Base-by-base conservation (phyloP, 2,888 invertebrate species). In the Brachyptera putata region DNA sequence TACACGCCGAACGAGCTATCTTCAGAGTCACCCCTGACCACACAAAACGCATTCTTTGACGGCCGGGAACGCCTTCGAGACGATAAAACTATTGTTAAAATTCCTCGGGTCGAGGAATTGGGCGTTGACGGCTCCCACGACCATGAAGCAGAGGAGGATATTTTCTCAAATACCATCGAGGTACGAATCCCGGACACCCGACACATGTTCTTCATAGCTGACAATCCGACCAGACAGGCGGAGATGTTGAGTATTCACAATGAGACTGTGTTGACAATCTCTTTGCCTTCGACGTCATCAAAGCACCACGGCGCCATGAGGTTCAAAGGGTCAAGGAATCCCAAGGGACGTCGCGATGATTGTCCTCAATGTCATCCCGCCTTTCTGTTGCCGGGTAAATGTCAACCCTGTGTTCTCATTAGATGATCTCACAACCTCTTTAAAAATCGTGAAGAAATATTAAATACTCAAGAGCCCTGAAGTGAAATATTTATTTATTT, bases 371-470 rank as follows among this genome's bases (percentile, higher is more conserved):
- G 84, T 68, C 83, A 84, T 70, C 84, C 84, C 0, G 80, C 81
- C 1, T 84, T 83, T 68, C 71, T 84, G 14, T 74, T 74, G 53
- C 83, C 83, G 0, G 83, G 83, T n/a, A 79, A 80, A 13, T 85
- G 85, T 67, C 80, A 82, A 67, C 85, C 85, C 1, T 85, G 85
- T 66, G 78, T 85, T 49, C 78, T 83, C 22, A 75, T 78, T 67
- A 64, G 71, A 65, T 67, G 57, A 62, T 22, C 14, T 55, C 26
- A 30, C 11, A 5, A 30, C 11, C 5, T 30, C 30, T n/a, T n/a
- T n/a, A n/a, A n/a, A n/a, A n/a, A n/a, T n/a, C n/a, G n/a, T n/a
- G n/a, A n/a, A n/a, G n/a, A n/a, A n/a, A n/a, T n/a, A n/a, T 30
- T 30, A 11, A 30, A 11, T 11, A 30, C 5, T 30, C 30, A 11